Percentiles rank a stretch among this genome's conserved stretches.
These are phyloP conservation scores for Stichodactyla helianthus DNA, from an alignment of 64 coral and sea anemone genomes.

Conservation along the genomic window DNA sequence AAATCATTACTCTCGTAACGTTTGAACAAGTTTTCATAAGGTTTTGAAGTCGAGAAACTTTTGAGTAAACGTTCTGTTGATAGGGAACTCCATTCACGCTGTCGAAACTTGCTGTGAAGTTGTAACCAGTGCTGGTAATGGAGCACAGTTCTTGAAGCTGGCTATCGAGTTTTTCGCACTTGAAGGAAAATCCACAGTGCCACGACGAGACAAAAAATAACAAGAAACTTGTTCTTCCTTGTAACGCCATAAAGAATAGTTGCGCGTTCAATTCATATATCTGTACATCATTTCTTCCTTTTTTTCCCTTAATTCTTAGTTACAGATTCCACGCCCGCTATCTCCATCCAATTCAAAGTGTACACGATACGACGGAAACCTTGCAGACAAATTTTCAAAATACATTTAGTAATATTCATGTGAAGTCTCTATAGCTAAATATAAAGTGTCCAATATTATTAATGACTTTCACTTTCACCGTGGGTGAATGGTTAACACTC, in stretches of 20 bases:
- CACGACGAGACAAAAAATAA: not conserved
- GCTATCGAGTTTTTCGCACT: constrained; percentile 26
- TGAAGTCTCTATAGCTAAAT: not conserved
- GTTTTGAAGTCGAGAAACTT: not conserved
- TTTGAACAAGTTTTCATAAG: not conserved
- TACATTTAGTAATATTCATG: not conserved
- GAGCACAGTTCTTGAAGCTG: constrained; percentile 12
- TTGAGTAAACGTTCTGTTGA: not conserved
- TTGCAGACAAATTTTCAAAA: not conserved
- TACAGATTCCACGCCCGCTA: not conserved
- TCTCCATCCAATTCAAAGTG: not conserved
- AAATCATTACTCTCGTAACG: constrained; percentile 8
- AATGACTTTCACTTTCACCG: not conserved
- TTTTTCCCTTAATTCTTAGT: not conserved
- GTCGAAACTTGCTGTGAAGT: constrained; percentile 31
- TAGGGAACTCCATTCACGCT: not conserved
- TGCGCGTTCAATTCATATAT: too few relatives aligned
- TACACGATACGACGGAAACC: not conserved
- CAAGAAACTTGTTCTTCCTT: not conserved
- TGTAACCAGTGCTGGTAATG: constrained; percentile 5
- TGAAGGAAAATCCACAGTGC: not conserved
- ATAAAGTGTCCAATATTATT: not conserved
- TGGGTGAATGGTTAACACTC: not conserved
- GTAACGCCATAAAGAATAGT: not conserved
- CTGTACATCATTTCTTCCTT: not conserved